Conservation (phyloP, 2,888 invertebrate species). For the Nineta flava region DNA sequence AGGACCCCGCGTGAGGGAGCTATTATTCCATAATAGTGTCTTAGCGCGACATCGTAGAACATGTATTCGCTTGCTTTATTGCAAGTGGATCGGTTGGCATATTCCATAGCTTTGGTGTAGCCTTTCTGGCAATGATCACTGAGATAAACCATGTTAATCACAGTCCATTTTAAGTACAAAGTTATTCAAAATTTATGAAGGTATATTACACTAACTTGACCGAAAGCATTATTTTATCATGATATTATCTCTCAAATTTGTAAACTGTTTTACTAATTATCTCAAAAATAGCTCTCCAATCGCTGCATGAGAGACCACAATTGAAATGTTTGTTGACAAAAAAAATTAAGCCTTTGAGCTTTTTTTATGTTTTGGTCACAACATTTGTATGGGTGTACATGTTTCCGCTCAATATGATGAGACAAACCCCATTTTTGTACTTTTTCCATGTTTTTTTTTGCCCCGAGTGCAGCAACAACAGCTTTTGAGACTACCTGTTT, state of each 20-base stretch:
- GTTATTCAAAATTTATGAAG: no score
- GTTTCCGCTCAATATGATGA: no score
- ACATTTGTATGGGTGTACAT: no score
- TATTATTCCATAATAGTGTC: conserved; percentile 7
- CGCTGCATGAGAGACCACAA: conserved; percentile 45
- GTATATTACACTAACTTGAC: no score
- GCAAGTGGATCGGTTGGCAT: conserved; percentile 43
- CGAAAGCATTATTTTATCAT: no score
- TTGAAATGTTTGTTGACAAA: conserved; percentile 14
- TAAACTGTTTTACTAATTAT: conserved; percentile 9
- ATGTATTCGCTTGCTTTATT: conserved; percentile 30
- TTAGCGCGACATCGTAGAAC: conserved; percentile 45
- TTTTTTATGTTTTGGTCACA: no score
- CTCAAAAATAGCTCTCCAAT: conserved; percentile 45
- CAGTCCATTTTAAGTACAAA: conserved; percentile 22
- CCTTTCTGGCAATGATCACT: conserved; percentile 47
- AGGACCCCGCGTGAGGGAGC: neutral
- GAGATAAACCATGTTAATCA: conserved; percentile 54
- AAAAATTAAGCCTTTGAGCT: no score
- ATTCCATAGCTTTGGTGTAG: conserved; percentile 62
- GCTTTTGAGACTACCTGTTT: no score
- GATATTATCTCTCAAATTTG: no score
- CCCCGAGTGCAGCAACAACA: no score
- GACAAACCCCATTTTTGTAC: no score
- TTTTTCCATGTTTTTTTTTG: no score